A percentile compares a stretch with the other conserved stretches of the same genome.
These are phyloP conservation scores for Hephaestus fuliginosus DNA, from an alignment of 2,797 vertebrate genomes.

Conservation along the genomic window DNA sequence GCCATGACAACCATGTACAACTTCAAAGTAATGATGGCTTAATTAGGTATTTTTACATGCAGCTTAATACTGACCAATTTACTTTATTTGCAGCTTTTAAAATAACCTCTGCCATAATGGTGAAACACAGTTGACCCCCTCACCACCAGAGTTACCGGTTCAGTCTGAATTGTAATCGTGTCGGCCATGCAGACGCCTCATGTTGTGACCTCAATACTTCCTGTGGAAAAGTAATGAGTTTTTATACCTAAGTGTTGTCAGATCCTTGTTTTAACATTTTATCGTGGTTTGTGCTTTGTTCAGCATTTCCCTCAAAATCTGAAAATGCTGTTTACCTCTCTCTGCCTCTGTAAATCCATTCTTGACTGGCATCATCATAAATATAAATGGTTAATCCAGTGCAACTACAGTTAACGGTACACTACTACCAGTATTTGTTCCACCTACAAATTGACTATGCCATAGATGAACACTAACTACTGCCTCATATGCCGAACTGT, in stretches of 20 bases:
- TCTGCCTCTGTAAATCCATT: neutral
- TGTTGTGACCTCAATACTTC: constrained; percentile 29
- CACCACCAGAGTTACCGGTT: neutral
- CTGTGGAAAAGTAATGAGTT: constrained; percentile 36
- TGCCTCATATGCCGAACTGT: constrained; percentile 10
- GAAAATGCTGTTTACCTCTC: neutral
- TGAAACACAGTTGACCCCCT: neutral
- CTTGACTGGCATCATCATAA: neutral
- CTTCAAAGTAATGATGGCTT: neutral
- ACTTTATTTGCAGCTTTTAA: neutral
- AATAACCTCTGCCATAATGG: neutral
- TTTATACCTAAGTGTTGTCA: neutral
- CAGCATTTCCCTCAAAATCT: neutral
- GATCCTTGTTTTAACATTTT: neutral
- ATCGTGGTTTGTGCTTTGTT: neutral
- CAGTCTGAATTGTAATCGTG: neutral
- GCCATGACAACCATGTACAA: neutral
- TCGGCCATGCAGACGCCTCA: constrained; percentile 5
- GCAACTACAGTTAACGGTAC: neutral
- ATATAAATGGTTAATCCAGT: neutral
- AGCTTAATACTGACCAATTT: constrained; percentile 7
- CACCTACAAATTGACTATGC: neutral
- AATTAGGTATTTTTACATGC: constrained; percentile 8
- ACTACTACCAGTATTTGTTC: neutral
- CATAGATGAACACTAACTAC: constrained; percentile 22